A percentile compares a stretch with the other conserved stretches of the same genome.
Evolutionary conservation across 2,797 vertebrate genomes (phyloP).

Genomic region (Ptychobarbus kaznakovi): DNA sequence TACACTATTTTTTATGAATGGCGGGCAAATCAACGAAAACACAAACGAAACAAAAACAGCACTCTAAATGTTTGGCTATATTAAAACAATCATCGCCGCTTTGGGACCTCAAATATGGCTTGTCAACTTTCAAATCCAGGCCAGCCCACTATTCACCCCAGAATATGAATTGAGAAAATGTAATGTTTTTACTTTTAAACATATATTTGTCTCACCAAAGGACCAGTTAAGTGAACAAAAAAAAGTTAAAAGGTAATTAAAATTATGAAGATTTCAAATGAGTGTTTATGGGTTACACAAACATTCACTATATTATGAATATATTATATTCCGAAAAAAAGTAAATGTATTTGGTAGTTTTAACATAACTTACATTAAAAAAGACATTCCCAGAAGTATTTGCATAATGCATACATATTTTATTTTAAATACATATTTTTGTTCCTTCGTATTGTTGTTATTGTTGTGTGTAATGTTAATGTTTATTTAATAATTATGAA

Average conservation of each 20-base stretch:
- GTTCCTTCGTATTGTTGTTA: background rate
- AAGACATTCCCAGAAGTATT: background rate
- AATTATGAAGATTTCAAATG: background rate
- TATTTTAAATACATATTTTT: background rate
- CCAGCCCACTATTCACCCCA: no score
- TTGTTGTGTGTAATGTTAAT: background rate
- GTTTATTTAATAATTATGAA: background rate
- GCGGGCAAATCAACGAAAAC: no score
- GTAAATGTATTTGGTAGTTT: no score
- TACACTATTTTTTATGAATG: no score
- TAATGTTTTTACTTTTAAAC: background rate
- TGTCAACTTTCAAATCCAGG: background rate
- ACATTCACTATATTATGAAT: no score
- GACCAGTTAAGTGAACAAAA: background rate
- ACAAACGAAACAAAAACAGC: no score
- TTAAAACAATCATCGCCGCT: no score
- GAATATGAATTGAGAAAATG: background rate
- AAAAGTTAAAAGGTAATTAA: background rate
- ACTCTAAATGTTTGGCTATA: background rate
- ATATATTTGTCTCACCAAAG: slow-evolving; percentile 4
- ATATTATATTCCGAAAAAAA: no score
- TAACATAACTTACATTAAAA: background rate
- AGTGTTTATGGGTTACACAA: no score
- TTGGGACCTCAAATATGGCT: background rate
- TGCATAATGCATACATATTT: background rate